A percentile compares a stretch with the other conserved stretches of the same genome.
Conservation (phyloP, 2,888 invertebrate genomes). For the Monochamus alternatus region DNA sequence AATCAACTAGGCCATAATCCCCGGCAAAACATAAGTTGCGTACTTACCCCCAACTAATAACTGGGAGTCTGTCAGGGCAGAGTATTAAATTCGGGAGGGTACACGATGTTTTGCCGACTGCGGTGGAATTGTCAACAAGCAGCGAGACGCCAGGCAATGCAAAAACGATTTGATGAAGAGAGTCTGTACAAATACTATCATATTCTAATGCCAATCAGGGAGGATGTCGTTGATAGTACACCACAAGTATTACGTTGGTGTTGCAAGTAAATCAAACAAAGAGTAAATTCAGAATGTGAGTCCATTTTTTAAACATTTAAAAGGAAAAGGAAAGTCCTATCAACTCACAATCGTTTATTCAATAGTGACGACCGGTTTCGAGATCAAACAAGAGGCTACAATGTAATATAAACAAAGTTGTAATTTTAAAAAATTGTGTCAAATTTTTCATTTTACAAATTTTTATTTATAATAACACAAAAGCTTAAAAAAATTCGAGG, state of each 20-base stretch:
- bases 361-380: too few relatives aligned
- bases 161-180: conserved; percentile 6
- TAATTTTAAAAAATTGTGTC: too few relatives aligned
- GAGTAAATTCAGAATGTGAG: too few relatives aligned
- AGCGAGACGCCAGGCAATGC: not conserved
- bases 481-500: too few relatives aligned
- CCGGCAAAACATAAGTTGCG: conserved; percentile 4
- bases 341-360: too few relatives aligned
- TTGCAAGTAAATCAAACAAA: too few relatives aligned
- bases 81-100: not conserved
- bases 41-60: conserved; percentile 7
- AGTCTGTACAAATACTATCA: not conserved
- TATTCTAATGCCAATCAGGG: not conserved
- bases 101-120: conserved; percentile 10
- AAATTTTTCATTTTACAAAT: too few relatives aligned
- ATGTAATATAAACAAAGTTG: too few relatives aligned
- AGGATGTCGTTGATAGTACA: not conserved
- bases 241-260: not conserved
- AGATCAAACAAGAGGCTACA: too few relatives aligned
- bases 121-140: conserved; percentile 6
- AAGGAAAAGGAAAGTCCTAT: too few relatives aligned
- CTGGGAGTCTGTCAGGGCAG: not conserved
- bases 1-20: conserved; percentile 6
- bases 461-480: too few relatives aligned
- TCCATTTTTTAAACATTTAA: too few relatives aligned